phyloP scores from a whole-genome alignment of 2,797 vertebrate genomes.

The Tapirus indicus region DNA sequence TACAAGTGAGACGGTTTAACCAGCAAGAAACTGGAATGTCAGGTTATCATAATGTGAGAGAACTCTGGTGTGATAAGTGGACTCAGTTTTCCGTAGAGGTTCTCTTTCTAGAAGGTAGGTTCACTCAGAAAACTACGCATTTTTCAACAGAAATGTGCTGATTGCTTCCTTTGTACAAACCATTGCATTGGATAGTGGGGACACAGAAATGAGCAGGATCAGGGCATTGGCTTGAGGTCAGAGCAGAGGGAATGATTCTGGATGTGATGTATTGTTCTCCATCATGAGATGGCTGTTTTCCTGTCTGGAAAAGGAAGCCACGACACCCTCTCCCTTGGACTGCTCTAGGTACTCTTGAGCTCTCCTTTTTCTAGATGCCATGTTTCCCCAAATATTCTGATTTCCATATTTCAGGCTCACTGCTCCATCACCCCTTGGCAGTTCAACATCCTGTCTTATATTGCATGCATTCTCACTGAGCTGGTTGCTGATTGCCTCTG shows the following conservation, averaged over 20 bases:
- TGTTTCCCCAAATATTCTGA: background rate
- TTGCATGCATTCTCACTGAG: rapidly evolving
- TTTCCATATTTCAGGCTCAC: background rate
- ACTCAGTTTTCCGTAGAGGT: background rate
- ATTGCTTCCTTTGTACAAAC: background rate
- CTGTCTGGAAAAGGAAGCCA: background rate
- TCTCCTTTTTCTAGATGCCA: background rate
- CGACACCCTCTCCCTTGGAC: background rate
- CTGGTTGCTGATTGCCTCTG: background rate
- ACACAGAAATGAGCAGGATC: background rate
- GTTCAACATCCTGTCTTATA: rapidly evolving
- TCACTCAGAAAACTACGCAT: background rate
- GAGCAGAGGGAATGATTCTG: rapidly evolving
- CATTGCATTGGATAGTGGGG: background rate
- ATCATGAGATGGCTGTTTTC: rapidly evolving
- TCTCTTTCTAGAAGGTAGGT: background rate
- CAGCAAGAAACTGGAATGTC: background rate
- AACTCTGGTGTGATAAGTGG: background rate
- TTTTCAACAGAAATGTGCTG: background rate
- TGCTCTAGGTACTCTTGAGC: background rate
- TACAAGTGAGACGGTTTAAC: background rate
- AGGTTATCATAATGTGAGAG: background rate
- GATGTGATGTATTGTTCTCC: background rate
- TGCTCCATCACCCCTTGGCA: background rate
- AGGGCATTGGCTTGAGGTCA: background rate